Evolutionary conservation across 2,888 invertebrate genomes (phyloP), one percentile per base, ranked within the genome.

Genomic region (Hanleya hanleyi): DNA sequence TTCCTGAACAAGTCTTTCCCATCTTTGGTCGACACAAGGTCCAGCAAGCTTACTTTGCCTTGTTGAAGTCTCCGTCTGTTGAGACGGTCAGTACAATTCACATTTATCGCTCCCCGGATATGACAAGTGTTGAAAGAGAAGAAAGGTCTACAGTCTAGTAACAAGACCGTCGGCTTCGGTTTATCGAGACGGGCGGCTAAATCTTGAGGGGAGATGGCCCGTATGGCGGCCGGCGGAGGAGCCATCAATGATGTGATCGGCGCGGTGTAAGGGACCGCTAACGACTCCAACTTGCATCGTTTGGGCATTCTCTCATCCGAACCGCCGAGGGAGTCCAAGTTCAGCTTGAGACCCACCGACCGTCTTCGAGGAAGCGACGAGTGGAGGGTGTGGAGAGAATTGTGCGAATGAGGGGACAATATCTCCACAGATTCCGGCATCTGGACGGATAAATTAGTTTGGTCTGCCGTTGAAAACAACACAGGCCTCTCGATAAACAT

Each of bases 11-110:
- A 86, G 79, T 94, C 94, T 87, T 94, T 94, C 74, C 93, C 93
- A 78, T 94, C 93, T 67, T 92, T 90, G 6, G 93, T 92, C 33
- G 93, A 92, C 36, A 94, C 93, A 77, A 95, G 90, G 88, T 95
- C 94, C 67, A 93, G 93, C 32, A 94, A 88, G 2, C 92, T 92
- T 12, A 94, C 94, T 83, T 94, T 93, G 15, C 94, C 94, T 84
- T 93, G 92, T 85, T 94, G 94, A 77, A 95, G 90, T 36, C 94
- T 91, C 78, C 93, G 92, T 73, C 94, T 92, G 87, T 94, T 94
- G 88, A 94, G 93, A 64, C 94, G 92, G 87, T 94, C 94, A 41
- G 94, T 93, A 86, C 94, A 94, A 88, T 94, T 94, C 76, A 95
- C 93, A 90, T 95, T 95, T 29, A 89, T 74, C 35, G 89, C 93